Base-by-base conservation (phyloP, 1,140 invertebrate genomes). In the Stegodyphus dumicola region DNA sequence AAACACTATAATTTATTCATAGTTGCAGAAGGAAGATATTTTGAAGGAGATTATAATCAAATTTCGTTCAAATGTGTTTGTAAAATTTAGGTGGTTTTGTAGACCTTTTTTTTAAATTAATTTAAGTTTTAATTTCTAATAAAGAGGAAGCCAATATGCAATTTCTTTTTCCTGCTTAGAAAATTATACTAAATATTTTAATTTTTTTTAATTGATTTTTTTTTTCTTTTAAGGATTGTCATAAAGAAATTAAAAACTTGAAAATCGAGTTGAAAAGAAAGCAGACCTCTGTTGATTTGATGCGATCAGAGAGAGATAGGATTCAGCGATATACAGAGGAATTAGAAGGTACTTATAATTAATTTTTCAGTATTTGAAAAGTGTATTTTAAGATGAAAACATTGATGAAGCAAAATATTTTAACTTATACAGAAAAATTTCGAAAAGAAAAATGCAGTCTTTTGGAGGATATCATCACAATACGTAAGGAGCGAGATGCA, bases 201-300 rank as follows among this genome's bases (percentile, higher is more conserved):
- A 15, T 10, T 15, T 15, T 60, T 60, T 10, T 60, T 60, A 60
- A 10, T 60, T 60, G 9, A 60, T 60, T 5, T 60, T 67, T 48
- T 52, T 13, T 49, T 69, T 5, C 18, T 52, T 69, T 53, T 18
- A 73, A 86, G 84, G 84, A 86, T 64, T 73, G 13, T 6, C 84
- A 86, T 51, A 86, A 73, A 53, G 84, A 86, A 73, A 86, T 77
- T n/a, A 77, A 86, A 48, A 73, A 13, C n/a, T 65, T 78, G 66
- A 86, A 86, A 73, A 66, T 86, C 17, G 84, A 86, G 6, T 52
- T 86, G 6, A 86, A 86, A 74, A 71, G 84, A 33, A 86, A 86
- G 52, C 75, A 86, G n/a, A 86, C 84, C 7, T 70, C 76, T 51
- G 65, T 86, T 73, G 84, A 86, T 54, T 66, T 86, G 18, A 10